Evolutionary conservation across 2,797 vertebrate genomes (phyloP).

Genomic region (Eupleurogrammus muticus): DNA sequence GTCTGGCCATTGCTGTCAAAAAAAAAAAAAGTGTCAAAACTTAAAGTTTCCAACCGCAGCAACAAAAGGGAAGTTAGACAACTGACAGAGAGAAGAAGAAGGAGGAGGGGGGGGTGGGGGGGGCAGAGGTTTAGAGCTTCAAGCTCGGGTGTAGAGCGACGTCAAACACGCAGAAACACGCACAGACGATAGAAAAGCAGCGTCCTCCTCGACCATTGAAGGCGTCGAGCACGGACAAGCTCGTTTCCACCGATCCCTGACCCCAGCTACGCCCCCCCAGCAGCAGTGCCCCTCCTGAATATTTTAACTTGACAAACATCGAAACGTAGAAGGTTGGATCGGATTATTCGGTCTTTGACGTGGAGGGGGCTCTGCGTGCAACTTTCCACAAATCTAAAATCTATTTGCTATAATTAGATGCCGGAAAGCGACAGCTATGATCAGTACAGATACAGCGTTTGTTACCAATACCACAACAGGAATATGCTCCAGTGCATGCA

Average conservation of each 20-base stretch:
- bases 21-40: slow-evolving; percentile 90
- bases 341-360: slow-evolving; percentile 6
- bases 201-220: slow-evolving; percentile 52
- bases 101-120: slow-evolving; percentile 28
- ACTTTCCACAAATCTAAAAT: slow-evolving; percentile 18
- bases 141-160: slow-evolving; percentile 29
- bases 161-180: slow-evolving; percentile 14
- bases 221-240: slow-evolving; percentile 16
- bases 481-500: no score
- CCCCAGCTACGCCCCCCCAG: slow-evolving; percentile 8
- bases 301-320: not conserved
- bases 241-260: no score
- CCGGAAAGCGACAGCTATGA: not conserved
- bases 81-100: slow-evolving; percentile 71
- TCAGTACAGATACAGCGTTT: not conserved
- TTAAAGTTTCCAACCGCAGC: slow-evolving; percentile 89
- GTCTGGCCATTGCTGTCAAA: slow-evolving; percentile 85
- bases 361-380: not conserved
- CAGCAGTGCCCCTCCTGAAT: not conserved
- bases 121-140: slow-evolving; percentile 21
- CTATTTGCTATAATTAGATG: slow-evolving; percentile 22
- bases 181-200: slow-evolving; percentile 35
- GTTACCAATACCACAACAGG: not conserved
- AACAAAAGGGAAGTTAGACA: slow-evolving; percentile 87
- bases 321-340: slow-evolving; percentile 1